Percentiles rank a stretch among this genome's conserved stretches.
Evolutionary conservation across 1,140 invertebrate genomes (phyloP).

Genomic region (Goniozus legneri): DNA sequence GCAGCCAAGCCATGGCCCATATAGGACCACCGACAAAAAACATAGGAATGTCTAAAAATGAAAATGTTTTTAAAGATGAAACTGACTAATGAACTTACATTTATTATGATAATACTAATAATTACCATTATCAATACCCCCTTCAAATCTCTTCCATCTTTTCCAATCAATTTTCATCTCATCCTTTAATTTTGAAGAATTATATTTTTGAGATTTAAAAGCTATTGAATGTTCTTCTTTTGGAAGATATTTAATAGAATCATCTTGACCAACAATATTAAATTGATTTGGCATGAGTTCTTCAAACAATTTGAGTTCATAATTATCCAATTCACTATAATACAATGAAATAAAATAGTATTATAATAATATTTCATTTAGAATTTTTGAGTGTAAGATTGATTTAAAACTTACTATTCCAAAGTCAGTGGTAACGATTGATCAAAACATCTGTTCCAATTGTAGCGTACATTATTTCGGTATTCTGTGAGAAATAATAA

Average conservation of each 20-base stretch:
- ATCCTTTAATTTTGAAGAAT: constrained; percentile 13
- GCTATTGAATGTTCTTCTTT: constrained; percentile 41
- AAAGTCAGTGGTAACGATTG: constrained; percentile 40
- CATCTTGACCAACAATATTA: constrained; percentile 26
- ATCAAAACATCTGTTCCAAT: constrained; percentile 12
- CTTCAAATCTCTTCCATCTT: constrained; percentile 50
- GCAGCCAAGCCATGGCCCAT: constrained; percentile 59
- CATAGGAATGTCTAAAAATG: constrained; percentile 41
- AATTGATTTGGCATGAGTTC: constrained; percentile 36
- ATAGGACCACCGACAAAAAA: constrained; percentile 64
- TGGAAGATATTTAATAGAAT: constrained; percentile 44
- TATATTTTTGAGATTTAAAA: constrained; percentile 19
- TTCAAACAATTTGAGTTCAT: constrained; percentile 36
- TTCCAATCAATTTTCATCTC: constrained; percentile 39
- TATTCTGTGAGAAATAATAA: background rate
- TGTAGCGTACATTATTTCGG: background rate
- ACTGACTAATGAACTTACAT: constrained; percentile 5
- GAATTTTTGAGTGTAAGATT: constrained; percentile 2
- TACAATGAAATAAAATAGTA: constrained; percentile 14
- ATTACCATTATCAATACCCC: constrained; percentile 33
- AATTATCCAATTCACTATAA: constrained; percentile 44
- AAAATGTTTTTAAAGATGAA: constrained; percentile 1
- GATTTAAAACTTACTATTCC: constrained; percentile 40
- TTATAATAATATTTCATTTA: constrained; percentile 2
- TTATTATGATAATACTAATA: constrained; percentile 10